Evolutionary conservation across 2,888 invertebrate genomes (phyloP).

Genomic region (Epicampocera succincta): DNA sequence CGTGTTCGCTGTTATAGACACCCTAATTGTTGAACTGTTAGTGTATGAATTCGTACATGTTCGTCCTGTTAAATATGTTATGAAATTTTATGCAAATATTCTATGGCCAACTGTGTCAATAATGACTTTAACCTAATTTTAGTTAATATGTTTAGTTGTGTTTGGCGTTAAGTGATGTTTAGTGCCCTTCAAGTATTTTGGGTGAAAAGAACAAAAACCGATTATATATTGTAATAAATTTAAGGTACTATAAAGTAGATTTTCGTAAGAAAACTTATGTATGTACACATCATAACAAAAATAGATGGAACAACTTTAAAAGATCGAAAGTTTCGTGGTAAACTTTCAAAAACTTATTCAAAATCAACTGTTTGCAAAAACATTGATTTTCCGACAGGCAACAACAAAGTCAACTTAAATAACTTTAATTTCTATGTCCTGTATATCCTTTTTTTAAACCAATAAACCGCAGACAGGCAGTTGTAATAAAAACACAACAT

Average conservation of each 20-base stretch:
- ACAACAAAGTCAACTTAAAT: too few species aligned
- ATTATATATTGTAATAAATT: too few species aligned
- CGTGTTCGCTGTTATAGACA: too few species aligned
- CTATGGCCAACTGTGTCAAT: conserved; percentile 47
- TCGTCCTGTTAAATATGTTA: conserved; percentile 14
- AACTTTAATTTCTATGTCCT: neutral
- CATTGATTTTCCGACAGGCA: too few species aligned
- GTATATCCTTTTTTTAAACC: neutral
- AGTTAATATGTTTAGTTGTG: conserved; percentile 38
- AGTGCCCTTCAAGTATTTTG: neutral
- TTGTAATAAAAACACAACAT: conserved; percentile 32
- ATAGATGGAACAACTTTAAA: too few species aligned
- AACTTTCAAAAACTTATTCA: too few species aligned
- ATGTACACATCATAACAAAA: too few species aligned
- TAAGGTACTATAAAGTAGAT: too few species aligned
- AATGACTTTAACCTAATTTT: conserved; percentile 52
- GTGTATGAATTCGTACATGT: neutral
- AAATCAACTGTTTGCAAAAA: too few species aligned
- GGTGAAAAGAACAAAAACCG: neutral
- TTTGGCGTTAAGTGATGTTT: conserved; percentile 14
- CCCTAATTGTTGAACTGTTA: too few species aligned
- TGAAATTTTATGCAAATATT: conserved; percentile 45
- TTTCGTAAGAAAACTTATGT: too few species aligned
- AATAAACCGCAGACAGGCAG: conserved; percentile 59
- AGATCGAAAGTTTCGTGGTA: too few species aligned